Evolutionary conservation across 30 jellyfish, hydroid and myxozoan genomes (phyloP), one percentile per base, ranked within the genome.

Genomic region (Hydra vulgaris): DNA sequence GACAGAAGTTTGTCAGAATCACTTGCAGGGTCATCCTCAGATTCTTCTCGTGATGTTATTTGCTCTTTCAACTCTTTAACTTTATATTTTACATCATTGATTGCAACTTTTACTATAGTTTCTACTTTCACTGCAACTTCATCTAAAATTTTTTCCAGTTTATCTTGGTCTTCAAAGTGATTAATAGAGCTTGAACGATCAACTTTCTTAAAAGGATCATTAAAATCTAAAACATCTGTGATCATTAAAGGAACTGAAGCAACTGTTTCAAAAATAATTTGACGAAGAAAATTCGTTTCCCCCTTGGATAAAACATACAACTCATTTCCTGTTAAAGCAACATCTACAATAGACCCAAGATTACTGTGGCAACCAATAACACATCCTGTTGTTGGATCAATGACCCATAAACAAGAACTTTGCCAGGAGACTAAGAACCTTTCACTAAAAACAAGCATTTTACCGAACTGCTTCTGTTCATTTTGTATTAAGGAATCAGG

Each of bases 331-430:
- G 77, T 40, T 1, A 86, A 71, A 19, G 95, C 95, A 74, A 88
- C 89, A 55, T 83, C 99, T 24, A 94, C 96, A 78, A 94, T 89
- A 68, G 84, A 84, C 4, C 99, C 99, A 15, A 94, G 73, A 69
- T 94, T 94, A 54, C 95, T 84, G 77, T 94, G 99, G 72, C 96
- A 94, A 56, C 99, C 99, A 68, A 84, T 88, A 1, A 87, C 88
- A 21, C 72, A 77, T 67, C 99, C 99, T 74, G 85, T 75, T 23
- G 71, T 81, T 0, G 99, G 99, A 53, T 94, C 99, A 8, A 94
- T 68, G 16, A 88, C 96, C 96, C 96, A 94, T 22, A 94, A 78
- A 68, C 95, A 87, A 21, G 99, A 82, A 15, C 96, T 95, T 81
- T 94, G 99, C 96, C 96, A 94, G 0, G 99, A 80, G 7, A 88